Evolutionary conservation across 1,140 invertebrate genomes (phyloP).

Genomic region (Camponotus pennsylvanicus): DNA sequence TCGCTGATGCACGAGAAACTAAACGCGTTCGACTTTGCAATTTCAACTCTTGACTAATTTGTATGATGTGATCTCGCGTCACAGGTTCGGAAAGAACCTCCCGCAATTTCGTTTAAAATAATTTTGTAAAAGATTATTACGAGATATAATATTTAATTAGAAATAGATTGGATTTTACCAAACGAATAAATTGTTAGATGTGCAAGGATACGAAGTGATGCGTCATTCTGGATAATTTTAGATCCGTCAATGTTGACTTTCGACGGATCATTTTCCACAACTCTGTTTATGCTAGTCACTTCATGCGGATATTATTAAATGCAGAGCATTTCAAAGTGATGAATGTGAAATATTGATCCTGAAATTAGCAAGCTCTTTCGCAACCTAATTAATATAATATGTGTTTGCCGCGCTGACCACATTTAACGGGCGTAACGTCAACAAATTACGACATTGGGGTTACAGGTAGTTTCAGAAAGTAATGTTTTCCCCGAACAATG

Average conservation of each 20-base stretch:
- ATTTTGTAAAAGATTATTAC: background rate
- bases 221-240: constrained; percentile 20
- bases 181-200: background rate
- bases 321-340: constrained; percentile 9
- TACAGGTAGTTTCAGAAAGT: background rate
- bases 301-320: constrained; percentile 22
- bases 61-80: background rate
- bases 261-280: background rate
- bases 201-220: background rate
- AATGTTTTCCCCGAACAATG: background rate
- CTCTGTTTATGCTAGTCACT: constrained; percentile 27
- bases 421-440: constrained; percentile 12
- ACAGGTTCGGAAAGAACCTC: background rate
- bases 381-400: constrained; percentile 46
- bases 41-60: background rate
- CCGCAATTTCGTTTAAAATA: background rate
- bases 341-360: constrained; percentile 45
- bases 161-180: background rate
- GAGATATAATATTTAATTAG: background rate
- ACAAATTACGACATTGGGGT: background rate
- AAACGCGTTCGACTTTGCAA: background rate
- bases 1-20: background rate
- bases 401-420: constrained; percentile 16
- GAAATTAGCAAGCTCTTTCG: constrained; percentile 44
- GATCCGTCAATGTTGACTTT: background rate